Conservation (phyloP, 2,888 invertebrate genomes). For the Axea sp. region DNA sequence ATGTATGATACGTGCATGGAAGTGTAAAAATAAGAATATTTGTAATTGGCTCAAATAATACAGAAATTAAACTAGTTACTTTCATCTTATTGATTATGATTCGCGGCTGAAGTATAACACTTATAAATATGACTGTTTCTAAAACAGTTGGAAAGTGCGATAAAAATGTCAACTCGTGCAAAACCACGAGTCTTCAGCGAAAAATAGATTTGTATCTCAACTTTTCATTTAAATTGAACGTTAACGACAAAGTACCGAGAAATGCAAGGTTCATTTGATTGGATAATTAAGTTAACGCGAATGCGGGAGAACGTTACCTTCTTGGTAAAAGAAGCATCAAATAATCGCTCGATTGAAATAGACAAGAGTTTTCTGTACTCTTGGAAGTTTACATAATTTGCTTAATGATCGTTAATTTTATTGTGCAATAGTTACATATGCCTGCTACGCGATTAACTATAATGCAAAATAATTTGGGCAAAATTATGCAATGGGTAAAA, state of each 20-base stretch:
- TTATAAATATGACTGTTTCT: no score
- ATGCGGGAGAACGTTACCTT: conserved; percentile 33
- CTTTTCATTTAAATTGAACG: conserved; percentile 2
- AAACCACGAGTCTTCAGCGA: no score
- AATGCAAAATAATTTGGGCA: no score
- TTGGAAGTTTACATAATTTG: conserved; percentile 37
- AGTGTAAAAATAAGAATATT: no score
- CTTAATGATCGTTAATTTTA: conserved; percentile 45
- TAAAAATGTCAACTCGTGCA: no score
- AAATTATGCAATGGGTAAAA: no score
- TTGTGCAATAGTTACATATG: conserved; percentile 38
- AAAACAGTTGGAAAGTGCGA: no score
- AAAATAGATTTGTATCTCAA: conserved; percentile 12
- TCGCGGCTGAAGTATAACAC: no score
- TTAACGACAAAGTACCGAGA: conserved; percentile 23
- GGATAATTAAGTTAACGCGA: conserved; percentile 44
- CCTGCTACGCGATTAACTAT: conserved; percentile 30
- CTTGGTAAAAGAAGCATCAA: conserved; percentile 26
- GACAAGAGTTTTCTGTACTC: conserved; percentile 48
- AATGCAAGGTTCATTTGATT: conserved; percentile 33
- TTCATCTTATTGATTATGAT: no score
- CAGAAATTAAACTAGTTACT: no score
- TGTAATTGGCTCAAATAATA: no score
- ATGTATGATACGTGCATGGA: no score
- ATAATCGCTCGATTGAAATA: conserved; percentile 44